These are phyloP conservation scores for Sylvilagus floridanus DNA, from an alignment of 2,797 vertebrate genomes.

Conservation along the genomic window DNA sequence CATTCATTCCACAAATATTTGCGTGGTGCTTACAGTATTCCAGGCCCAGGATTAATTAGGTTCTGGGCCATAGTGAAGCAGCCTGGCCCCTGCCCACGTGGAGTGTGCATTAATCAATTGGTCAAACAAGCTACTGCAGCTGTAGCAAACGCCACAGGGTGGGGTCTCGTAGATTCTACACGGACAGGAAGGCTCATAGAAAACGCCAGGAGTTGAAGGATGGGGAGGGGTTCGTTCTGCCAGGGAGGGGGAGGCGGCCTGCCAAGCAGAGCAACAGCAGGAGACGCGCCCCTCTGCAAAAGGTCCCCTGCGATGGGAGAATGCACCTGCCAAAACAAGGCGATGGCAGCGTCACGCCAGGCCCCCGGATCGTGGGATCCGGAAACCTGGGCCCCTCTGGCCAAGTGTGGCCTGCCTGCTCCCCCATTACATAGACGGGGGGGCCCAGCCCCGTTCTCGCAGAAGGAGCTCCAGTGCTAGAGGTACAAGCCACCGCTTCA, in stretches of 20 bases:
- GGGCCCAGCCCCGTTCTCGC: background rate
- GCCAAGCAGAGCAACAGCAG: background rate
- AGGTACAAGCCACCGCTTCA: background rate
- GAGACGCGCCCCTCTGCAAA: background rate
- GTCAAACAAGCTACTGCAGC: slow-evolving; percentile 21
- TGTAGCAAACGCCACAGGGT: background rate
- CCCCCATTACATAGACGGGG: background rate
- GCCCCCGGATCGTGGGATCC: background rate
- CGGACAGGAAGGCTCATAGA: background rate
- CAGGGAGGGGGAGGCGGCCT: background rate
- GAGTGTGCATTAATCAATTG: slow-evolving; percentile 36
- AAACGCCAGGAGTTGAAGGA: background rate
- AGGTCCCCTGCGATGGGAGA: too few relatives aligned
- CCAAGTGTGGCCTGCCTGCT: background rate
- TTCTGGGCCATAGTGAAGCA: slow-evolving; percentile 1
- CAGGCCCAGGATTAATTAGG: slow-evolving; percentile 51
- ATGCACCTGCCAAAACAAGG: background rate
- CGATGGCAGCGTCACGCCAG: background rate
- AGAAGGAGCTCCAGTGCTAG: background rate
- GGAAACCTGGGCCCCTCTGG: background rate
- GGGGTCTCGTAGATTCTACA: background rate
- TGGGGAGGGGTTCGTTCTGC: background rate
- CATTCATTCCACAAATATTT: slow-evolving; percentile 68
- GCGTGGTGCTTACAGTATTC: background rate
- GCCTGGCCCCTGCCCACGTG: background rate